These are phyloP conservation scores for Leptobrachium ailaonicum DNA, from an alignment of 2,113 vertebrate genomes.

Conservation along the genomic window DNA sequence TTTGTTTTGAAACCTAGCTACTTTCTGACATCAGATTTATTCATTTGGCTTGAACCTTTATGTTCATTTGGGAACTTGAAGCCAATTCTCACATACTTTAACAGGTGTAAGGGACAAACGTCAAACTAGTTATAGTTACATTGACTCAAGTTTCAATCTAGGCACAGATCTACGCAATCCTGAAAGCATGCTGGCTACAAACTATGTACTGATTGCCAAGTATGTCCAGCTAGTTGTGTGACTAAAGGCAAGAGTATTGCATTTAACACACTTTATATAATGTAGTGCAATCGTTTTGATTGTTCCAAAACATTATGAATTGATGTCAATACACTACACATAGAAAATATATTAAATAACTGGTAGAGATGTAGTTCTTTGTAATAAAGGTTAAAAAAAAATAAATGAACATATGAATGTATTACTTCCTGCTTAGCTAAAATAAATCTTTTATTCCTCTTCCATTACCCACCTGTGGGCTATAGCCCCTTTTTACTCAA, in stretches of 20 bases:
- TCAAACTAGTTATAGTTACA: conserved; percentile 16
- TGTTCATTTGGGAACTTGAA: not conserved
- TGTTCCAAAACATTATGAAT: too few relatives aligned
- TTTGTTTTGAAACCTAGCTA: too few relatives aligned
- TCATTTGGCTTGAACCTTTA: not conserved
- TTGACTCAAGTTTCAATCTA: conserved; percentile 14
- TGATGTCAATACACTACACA: not conserved
- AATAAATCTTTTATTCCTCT: too few relatives aligned
- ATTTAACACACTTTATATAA: not conserved
- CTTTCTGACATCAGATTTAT: not conserved
- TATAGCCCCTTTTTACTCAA: too few relatives aligned
- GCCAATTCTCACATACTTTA: conserved; percentile 23
- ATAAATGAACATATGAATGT: too few relatives aligned
- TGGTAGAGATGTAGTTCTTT: too few relatives aligned
- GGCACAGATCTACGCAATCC: conserved; percentile 8
- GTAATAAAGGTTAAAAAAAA: too few relatives aligned
- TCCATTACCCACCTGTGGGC: too few relatives aligned
- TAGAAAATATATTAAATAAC: not conserved
- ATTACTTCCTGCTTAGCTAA: too few relatives aligned
- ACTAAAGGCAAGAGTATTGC: not conserved
- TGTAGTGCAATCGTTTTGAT: too few relatives aligned
- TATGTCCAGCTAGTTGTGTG: not conserved
- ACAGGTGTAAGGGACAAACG: conserved; percentile 28
- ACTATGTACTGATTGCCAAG: not conserved
- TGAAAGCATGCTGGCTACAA: conserved; percentile 12